Evolutionary conservation across 2,888 invertebrate genomes (phyloP).

Genomic region (Zaprionus lineosus): DNA sequence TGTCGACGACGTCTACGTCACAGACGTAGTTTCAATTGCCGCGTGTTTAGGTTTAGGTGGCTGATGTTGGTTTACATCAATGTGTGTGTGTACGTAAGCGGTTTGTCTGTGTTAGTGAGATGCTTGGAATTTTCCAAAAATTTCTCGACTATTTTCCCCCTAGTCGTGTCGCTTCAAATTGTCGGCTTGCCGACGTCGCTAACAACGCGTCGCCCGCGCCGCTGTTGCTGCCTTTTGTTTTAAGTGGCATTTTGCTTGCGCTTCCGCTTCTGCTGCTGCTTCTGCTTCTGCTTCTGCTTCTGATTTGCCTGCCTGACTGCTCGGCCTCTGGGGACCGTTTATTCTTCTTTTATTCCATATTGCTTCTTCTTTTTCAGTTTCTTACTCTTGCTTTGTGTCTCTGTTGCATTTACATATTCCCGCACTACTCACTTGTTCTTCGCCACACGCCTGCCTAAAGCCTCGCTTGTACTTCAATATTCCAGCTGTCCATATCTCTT

Average conservation of each 20-base stretch:
- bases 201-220: constrained; percentile 1
- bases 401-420: constrained; percentile 29
- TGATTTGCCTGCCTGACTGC: neutral
- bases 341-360: constrained; percentile 3
- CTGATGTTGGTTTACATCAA: constrained; percentile 1
- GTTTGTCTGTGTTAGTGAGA: constrained; percentile 32
- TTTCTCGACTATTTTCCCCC: constrained; percentile 40
- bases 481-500: neutral
- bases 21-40: constrained; percentile 4
- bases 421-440: neutral
- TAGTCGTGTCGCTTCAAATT: constrained; percentile 18
- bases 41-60: constrained; percentile 51
- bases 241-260: constrained; percentile 66
- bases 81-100: constrained; percentile 5
- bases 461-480: too few species aligned
- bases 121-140: constrained; percentile 76
- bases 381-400: constrained; percentile 7
- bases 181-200: constrained; percentile 35
- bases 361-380: constrained; percentile 8
- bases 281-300: constrained; percentile 1
- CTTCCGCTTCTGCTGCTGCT: constrained; percentile 57
- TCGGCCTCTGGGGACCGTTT: constrained; percentile 17
- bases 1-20: constrained; percentile 5
- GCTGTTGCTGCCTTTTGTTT: constrained; percentile 55
- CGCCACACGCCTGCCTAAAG: neutral